Evolutionary conservation across 2,797 vertebrate species (phyloP).

Genomic region (Phrynocephalus vlangalii): DNA sequence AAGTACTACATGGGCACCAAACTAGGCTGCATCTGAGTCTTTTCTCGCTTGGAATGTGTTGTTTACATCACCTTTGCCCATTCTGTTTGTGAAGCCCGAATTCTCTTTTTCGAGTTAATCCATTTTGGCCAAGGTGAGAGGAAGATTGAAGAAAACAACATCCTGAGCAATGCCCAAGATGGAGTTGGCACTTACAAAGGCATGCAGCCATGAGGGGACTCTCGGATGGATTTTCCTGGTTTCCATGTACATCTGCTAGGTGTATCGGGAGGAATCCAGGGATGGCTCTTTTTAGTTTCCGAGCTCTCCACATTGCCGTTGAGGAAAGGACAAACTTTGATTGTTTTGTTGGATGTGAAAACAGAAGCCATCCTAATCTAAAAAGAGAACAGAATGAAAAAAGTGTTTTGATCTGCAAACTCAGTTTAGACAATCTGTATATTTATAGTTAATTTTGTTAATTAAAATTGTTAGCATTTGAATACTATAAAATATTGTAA

Average conservation of each 20-base stretch:
- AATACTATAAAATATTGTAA: neutral
- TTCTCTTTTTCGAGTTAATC: neutral
- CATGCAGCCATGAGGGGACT: slow-evolving; percentile 66
- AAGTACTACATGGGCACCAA: neutral
- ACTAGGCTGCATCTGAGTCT: neutral
- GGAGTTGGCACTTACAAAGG: slow-evolving; percentile 62
- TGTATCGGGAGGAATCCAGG: slow-evolving; percentile 61
- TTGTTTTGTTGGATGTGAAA: slow-evolving; percentile 53
- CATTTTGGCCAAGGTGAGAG: neutral
- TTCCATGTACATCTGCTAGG: slow-evolving; percentile 73
- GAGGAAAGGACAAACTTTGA: neutral
- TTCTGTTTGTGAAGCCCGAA: neutral
- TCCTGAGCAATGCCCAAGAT: accelerated
- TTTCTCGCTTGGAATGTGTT: neutral
- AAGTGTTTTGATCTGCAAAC: neutral
- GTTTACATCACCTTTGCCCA: neutral
- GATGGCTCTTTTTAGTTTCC: slow-evolving; percentile 18
- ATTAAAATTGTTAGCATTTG: neutral
- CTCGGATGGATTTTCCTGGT: slow-evolving; percentile 53
- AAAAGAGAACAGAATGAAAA: neutral
- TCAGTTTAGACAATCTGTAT: neutral
- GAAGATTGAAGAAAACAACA: neutral
- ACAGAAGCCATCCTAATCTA: slow-evolving; percentile 11
- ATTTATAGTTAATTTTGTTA: neutral
- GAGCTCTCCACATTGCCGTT: slow-evolving; percentile 37